Evolutionary conservation across 2,113 vertebrate species (phyloP).

Genomic region (Coracopsis vasa): DNA sequence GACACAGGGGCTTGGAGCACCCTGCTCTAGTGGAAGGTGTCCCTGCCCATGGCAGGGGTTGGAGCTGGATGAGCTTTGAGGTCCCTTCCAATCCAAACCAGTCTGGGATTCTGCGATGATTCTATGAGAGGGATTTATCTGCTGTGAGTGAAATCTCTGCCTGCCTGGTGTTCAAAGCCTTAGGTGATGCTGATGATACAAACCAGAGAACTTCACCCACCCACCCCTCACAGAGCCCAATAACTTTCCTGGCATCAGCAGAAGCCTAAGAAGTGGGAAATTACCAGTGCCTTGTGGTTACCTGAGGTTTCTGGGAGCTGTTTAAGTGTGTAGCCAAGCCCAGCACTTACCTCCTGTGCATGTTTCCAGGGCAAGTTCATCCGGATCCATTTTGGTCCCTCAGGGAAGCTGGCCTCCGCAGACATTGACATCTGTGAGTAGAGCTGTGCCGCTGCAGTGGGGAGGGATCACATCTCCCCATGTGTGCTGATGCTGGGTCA

Average conservation of each 20-base stretch:
- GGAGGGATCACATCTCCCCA: background rate
- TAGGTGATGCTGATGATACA: background rate
- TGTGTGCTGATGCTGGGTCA: background rate
- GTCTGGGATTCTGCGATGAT: background rate
- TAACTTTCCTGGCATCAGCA: background rate
- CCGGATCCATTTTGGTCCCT: slow-evolving; percentile 91
- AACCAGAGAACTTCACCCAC: background rate
- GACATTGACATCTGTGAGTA: slow-evolving; percentile 95
- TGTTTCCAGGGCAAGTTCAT: slow-evolving; percentile 90
- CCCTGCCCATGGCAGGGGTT: background rate
- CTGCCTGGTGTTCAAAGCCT: background rate
- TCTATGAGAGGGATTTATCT: background rate
- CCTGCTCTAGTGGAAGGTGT: background rate
- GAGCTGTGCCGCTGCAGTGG: background rate
- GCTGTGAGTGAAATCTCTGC: background rate
- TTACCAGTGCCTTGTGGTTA: background rate
- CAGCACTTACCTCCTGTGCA: background rate
- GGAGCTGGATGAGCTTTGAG: background rate
- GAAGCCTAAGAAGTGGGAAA: background rate
- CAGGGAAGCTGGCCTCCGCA: slow-evolving; percentile 88
- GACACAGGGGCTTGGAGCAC: too few relatives aligned
- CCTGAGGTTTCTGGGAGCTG: background rate
- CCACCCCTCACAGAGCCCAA: background rate
- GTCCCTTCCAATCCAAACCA: background rate
- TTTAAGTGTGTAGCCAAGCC: background rate